These are phyloP conservation scores for Listronotus bonariensis DNA, from an alignment of 1,140 invertebrate genomes.

Conservation along the genomic window DNA sequence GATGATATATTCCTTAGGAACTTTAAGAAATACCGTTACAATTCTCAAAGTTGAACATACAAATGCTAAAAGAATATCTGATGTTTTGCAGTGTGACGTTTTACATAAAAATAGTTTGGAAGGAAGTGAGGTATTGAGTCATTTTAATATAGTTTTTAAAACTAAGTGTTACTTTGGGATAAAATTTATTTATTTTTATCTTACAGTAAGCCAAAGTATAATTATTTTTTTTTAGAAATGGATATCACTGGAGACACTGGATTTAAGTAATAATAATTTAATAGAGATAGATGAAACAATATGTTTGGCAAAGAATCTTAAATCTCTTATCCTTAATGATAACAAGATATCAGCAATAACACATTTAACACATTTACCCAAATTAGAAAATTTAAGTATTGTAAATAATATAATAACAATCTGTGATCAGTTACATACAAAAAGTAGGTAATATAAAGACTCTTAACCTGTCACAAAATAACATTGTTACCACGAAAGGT, in stretches of 20 bases:
- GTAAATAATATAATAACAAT: slow-evolving; percentile 75
- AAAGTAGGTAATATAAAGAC: slow-evolving; percentile 86
- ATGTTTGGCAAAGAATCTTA: slow-evolving; percentile 76
- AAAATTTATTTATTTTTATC: too few species aligned
- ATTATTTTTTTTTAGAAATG: slow-evolving; percentile 61
- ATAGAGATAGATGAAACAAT: slow-evolving; percentile 79
- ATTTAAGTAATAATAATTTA: slow-evolving; percentile 82
- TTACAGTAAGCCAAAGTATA: too few species aligned
- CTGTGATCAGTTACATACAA: slow-evolving; percentile 79
- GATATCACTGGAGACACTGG: slow-evolving; percentile 68
- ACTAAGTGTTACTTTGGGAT: too few species aligned
- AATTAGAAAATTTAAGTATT: slow-evolving; percentile 75
- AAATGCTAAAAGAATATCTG: slow-evolving; percentile 65
- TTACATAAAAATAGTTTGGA: slow-evolving; percentile 64
- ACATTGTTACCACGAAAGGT: slow-evolving; percentile 73
- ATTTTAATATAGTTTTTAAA: too few species aligned
- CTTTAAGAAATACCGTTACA: slow-evolving; percentile 69
- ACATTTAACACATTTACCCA: slow-evolving; percentile 77
- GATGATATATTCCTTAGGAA: slow-evolving; percentile 57
- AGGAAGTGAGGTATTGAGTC: slow-evolving; percentile 56
- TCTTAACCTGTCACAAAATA: slow-evolving; percentile 87
- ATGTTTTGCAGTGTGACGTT: slow-evolving; percentile 78
- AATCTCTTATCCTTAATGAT: slow-evolving; percentile 72
- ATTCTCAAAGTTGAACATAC: slow-evolving; percentile 66
- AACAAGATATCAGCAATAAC: slow-evolving; percentile 77